These are phyloP conservation scores for Heliopora coerulea DNA, from an alignment of 92 coral and sea anemone genomes.

Conservation along the genomic window DNA sequence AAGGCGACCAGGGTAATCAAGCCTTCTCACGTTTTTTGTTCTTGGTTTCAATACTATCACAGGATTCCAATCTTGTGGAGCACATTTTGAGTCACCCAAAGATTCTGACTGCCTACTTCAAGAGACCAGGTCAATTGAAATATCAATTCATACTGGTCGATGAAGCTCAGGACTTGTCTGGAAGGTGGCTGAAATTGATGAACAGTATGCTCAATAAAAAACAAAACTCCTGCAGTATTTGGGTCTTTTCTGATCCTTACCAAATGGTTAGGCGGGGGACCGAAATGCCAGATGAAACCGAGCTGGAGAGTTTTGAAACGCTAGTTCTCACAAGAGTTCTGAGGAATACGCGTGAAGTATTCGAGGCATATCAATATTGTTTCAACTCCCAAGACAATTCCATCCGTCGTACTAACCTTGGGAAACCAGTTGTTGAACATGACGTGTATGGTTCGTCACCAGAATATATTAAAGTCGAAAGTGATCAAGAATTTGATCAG, in stretches of 20 bases:
- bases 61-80: neutral
- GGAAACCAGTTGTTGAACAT: slow-evolving; percentile 5
- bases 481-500: neutral
- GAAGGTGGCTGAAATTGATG: slow-evolving; percentile 36
- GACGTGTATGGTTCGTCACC: slow-evolving; percentile 15
- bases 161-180: slow-evolving; percentile 50
- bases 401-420: neutral
- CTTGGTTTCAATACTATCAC: too few species aligned
- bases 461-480: neutral
- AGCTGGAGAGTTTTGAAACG: neutral
- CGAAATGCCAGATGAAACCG: neutral
- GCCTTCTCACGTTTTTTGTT: too few species aligned
- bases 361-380: slow-evolving; percentile 2
- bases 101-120: neutral
- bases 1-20: too few species aligned
- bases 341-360: slow-evolving; percentile 5
- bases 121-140: neutral
- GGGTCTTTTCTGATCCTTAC: slow-evolving; percentile 26
- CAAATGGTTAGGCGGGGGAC: slow-evolving; percentile 8
- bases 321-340: neutral
- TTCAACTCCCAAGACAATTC: neutral
- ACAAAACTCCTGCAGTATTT: neutral
- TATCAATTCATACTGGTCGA: slow-evolving; percentile 45
- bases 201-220: neutral
- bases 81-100: neutral